Base-by-base conservation (phyloP, 2,888 invertebrate species). In the Lycia hirtaria region DNA sequence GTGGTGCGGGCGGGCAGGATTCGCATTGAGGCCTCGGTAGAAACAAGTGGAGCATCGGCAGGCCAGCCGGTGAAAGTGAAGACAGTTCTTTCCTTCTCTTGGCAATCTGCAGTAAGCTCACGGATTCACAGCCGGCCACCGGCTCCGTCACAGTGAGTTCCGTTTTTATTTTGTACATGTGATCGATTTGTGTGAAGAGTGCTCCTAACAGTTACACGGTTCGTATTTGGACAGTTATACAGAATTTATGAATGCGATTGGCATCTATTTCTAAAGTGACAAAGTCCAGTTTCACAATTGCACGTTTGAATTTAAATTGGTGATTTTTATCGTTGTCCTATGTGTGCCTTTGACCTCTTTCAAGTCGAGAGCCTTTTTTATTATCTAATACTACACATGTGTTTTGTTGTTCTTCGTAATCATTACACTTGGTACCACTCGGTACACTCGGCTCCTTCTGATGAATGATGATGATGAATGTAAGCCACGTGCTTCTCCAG, bases 61-160 rank as follows among this genome's bases (percentile, higher is more conserved):
- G 45, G 33, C 28, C 47, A 41, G 48, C 65, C 69, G 82, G 88
- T 87, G 91, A 91, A 91, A 91, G 91, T 87, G 51, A 77, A 75
- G 79, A 79, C 71, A 79, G 75, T 71, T 80, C 78, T 83, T 76
- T 83, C 83, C 82, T 81, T 79, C 66, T 68, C 71, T 57, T 37
- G 14, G 15, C 45, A 30, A 40, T 37, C 57, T 53, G 52, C 57
- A 58, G 57, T 58, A 26, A 28, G 43, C 52, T 37, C 37, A 58
- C 57, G 52, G 52, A 58, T 67, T 60, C 71, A 67, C 68, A 71
- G 57, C 71, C 73, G 74, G 74, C 72, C 70, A 68, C 75, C 71
- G 66, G 65, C 56, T 58, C 57, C 57, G 52, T 48, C 55, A 52
- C 61, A 43, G 67, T 67, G 63, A 67, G 67, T 64, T 59, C 56